Conservation (phyloP, 2,797 vertebrate genomes). For the Phataginus tricuspis region DNA sequence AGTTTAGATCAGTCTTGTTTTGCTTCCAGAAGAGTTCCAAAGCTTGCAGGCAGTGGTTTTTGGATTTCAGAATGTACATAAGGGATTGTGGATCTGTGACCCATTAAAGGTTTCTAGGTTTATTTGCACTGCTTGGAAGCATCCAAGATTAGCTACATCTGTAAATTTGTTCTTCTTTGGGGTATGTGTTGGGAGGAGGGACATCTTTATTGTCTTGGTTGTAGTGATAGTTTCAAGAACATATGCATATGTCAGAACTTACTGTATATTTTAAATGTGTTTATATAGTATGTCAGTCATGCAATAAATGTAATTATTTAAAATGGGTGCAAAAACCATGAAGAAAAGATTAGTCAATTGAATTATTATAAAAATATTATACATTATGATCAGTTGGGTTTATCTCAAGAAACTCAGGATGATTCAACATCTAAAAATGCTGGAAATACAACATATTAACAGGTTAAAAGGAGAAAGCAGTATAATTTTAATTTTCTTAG, state of each 20-base stretch:
- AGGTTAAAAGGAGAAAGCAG: background rate
- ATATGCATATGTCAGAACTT: background rate
- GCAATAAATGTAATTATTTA: background rate
- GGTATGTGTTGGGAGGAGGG: background rate
- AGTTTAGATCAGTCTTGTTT: background rate
- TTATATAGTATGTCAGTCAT: background rate
- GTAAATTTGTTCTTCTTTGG: background rate
- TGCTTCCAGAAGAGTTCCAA: background rate
- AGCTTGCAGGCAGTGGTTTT: background rate
- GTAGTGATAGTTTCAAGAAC: background rate
- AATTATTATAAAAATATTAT: background rate
- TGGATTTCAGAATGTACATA: background rate
- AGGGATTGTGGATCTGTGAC: background rate
- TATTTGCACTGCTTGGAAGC: background rate
- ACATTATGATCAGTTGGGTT: background rate
- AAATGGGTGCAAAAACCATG: background rate
- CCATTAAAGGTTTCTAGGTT: background rate
- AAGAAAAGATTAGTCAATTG: background rate
- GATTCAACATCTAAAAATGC: background rate
- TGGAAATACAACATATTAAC: background rate
- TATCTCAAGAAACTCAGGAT: background rate
- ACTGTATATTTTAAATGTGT: background rate
- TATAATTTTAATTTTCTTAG: background rate
- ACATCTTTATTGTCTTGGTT: background rate
- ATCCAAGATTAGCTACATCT: background rate